Evolutionary conservation across 2,888 invertebrate genomes (phyloP).

Genomic region (Hirtodrosophila histrioides): DNA sequence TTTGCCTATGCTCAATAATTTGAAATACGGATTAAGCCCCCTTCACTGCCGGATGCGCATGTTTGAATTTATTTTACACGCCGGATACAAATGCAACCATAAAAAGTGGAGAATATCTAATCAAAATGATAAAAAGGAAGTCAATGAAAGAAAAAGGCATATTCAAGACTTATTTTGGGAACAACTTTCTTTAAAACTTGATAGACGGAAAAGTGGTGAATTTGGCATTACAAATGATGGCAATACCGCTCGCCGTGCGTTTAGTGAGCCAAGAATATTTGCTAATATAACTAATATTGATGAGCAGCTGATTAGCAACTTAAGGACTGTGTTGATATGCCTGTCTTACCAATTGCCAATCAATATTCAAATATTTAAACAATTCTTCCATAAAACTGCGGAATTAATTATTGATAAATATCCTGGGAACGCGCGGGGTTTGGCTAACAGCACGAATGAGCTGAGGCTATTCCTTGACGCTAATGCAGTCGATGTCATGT

Average conservation of each 20-base stretch:
- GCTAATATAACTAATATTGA: background rate
- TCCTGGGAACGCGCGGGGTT: background rate
- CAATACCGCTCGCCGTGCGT: background rate
- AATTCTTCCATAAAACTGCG: background rate
- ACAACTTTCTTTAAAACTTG: conserved; percentile 6
- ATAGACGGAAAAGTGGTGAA: conserved; percentile 2
- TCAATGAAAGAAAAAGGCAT: background rate
- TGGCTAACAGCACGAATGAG: too few relatives aligned
- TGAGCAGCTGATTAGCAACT: background rate
- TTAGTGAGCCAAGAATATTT: background rate
- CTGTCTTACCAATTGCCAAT: background rate
- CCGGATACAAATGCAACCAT: background rate
- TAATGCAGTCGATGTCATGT: too few relatives aligned
- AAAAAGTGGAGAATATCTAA: background rate
- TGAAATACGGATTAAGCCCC: background rate
- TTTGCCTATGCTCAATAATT: background rate
- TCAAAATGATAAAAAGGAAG: background rate
- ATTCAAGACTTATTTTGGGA: conserved; percentile 8
- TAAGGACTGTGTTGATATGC: background rate
- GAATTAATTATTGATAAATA: background rate
- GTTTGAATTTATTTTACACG: conserved; percentile 1
- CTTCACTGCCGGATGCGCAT: background rate
- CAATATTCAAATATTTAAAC: background rate
- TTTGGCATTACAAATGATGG: conserved; percentile 1
- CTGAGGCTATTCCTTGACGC: too few relatives aligned